Conservation (phyloP, 2,797 vertebrate species). For the Schizopygopsis pylzovi region DNA sequence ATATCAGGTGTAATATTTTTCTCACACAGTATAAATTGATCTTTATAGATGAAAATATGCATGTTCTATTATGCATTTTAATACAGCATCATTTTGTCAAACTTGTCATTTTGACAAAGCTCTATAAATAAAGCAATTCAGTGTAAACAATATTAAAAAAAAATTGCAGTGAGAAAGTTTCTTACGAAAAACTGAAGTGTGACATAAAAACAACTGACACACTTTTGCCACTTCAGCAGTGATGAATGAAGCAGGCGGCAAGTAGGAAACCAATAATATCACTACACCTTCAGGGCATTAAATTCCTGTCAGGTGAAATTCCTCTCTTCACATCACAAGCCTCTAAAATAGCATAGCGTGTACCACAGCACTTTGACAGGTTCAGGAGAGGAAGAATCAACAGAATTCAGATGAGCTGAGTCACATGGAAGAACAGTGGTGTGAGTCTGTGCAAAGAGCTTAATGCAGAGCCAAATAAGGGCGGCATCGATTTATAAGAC, state of each 20-base stretch:
- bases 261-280: neutral
- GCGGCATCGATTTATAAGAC: slow-evolving; percentile 27
- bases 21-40: neutral
- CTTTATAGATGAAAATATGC: neutral
- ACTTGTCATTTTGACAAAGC: neutral
- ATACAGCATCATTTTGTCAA: neutral
- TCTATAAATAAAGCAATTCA: slow-evolving; percentile 25
- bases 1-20: neutral
- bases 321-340: slow-evolving; percentile 44
- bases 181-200: neutral
- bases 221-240: neutral
- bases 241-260: neutral
- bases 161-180: slow-evolving; percentile 17
- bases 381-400: slow-evolving; percentile 40
- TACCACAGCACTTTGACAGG: slow-evolving; percentile 23
- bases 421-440: neutral
- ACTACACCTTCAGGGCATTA: slow-evolving; percentile 22
- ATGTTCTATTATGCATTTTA: neutral
- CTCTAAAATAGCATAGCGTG: slow-evolving; percentile 42
- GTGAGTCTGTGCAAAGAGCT: slow-evolving; percentile 6
- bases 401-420: slow-evolving; percentile 36
- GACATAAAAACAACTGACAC: slow-evolving; percentile 13
- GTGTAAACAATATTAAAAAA: too few relatives aligned
- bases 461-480: slow-evolving; percentile 31
- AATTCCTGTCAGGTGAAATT: slow-evolving; percentile 51